Evolutionary conservation across 1,140 invertebrate genomes (phyloP), one percentile per base, ranked within the genome.

Genomic region (Lepidurus packardi): DNA sequence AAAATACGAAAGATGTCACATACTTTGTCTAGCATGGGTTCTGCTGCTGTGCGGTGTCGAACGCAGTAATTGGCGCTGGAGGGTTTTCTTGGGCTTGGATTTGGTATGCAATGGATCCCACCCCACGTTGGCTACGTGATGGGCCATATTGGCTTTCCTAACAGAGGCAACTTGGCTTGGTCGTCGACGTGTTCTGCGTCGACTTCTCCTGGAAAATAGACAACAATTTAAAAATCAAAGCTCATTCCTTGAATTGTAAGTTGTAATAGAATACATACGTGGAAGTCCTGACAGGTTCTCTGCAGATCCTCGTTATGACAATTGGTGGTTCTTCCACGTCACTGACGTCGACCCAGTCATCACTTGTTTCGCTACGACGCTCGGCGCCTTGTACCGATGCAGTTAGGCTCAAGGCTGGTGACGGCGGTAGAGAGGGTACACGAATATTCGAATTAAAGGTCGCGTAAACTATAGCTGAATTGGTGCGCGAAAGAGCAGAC

Each of bases 331-430:
- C 78, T 24, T 82, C 81, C 1, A 79, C 77, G 74, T 82, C 81
- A 65, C 81, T 82, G 45, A 81, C 76, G 73, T 82, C 81, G 43
- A 82, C 77, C 81, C 81, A 82, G 76, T 82, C 81, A 73, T 82
- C 81, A 9, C 80, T 81, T 25, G 80, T 81, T 76, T 82, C 81
- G 75, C 81, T 82, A 42, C 80, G 80, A 7, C 80, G 76, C 73
- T 81, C 80, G 6, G 79, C 79, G 24, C 80, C 80, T 10, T 80
- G 75, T 24, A 80, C 79, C 8, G 81, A 80, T 13, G 80, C 77
- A 21, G 81, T 80, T 16, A 81, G 75, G 25, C 78, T 80, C 21
- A 78, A 74, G 16, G 79, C 79, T 1, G 79, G 79, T 7, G 79
- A 79, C 42, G 53, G 47, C 8, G 77, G 77, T 7, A 80, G 21